Evolutionary conservation across 2,113 vertebrate genomes (phyloP), one percentile per base, ranked within the genome.

Genomic region (Himantopus leucocephalus): DNA sequence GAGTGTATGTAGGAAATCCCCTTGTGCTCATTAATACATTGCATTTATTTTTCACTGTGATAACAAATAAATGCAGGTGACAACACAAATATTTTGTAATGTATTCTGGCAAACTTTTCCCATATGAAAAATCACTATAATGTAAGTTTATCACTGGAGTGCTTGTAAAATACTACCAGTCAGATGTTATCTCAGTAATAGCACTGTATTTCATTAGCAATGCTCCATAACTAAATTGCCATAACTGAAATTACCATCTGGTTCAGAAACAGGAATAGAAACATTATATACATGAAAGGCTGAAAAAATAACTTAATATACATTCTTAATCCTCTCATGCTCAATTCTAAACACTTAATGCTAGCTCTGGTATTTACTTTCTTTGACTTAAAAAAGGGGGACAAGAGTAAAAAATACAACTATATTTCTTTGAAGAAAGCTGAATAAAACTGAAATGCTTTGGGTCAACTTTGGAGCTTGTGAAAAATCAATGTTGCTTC

Each of bases 401-500:
- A 71, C 14, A 75, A 66, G 29, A 66, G 34, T 30, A 55, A 71
- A 92, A 84, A 89, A 22, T 5, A 35, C 12, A 48, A 20, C 8
- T 48, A 0, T 81, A 48, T 94, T 75, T 75, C 84, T 83, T 74
- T 53, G 77, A 79, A 88, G 41, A 86, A 87, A 52, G 21, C 14
- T 52, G 34, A 53, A 63, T 56, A 72, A 87, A 94, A 73, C 39
- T 53, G 53, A 90, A 88, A 63, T 83, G 41, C 66, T 93, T 83
- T 73, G 37, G 66, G 71, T 78, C 66, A 94, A 53, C 73, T 90
- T 85, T 90, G 50, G 74, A 94, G 90, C 67, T 90, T 88, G 71
- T 82, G 78, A 92, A 94, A 96, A 96, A 97, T 96, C 94, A 53
- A 95, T 96, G 48, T 76, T 90, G 35, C 88, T 93, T 94, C 87